phyloP scores from a whole-genome alignment of 2,888 invertebrate species.

The Frankliniella intonsa region DNA sequence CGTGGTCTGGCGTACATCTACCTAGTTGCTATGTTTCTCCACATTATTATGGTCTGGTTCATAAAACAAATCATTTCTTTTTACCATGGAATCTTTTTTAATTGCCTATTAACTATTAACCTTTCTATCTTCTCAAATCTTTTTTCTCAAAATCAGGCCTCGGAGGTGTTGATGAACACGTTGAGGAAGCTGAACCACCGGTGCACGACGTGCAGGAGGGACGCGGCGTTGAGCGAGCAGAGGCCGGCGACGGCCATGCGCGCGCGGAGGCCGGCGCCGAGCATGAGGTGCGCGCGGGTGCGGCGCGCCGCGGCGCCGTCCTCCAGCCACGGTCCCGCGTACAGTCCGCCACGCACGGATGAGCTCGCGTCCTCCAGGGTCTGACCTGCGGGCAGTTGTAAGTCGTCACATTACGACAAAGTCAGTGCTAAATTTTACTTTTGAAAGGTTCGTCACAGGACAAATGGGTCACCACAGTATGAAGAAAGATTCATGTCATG shows the following conservation, averaged over 20 bases:
- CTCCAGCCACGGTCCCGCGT: neutral
- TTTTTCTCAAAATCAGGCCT: neutral
- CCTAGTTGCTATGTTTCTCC: too few species aligned
- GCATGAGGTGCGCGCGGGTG: neutral
- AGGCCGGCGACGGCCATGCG: conserved; percentile 9
- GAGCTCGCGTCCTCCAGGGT: neutral
- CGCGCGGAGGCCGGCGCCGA: neutral
- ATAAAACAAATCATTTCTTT: too few species aligned
- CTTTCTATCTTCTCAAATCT: neutral
- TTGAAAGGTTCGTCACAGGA: too few species aligned
- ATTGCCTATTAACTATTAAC: too few species aligned
- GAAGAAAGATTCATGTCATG: too few species aligned
- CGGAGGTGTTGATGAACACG: neutral
- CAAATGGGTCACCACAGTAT: too few species aligned
- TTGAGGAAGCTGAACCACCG: conserved; percentile 10
- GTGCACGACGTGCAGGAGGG: neutral
- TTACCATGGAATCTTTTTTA: too few species aligned
- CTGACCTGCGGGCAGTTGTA: neutral
- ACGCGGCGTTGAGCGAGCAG: neutral
- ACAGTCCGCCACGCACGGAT: neutral
- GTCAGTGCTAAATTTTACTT: too few species aligned
- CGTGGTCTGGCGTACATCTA: too few species aligned
- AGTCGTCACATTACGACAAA: too few species aligned
- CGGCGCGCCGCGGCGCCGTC: neutral
- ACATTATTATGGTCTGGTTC: too few species aligned